phyloP scores from a whole-genome alignment of 1,140 invertebrate genomes.

The Philopotamus ludificatus region DNA sequence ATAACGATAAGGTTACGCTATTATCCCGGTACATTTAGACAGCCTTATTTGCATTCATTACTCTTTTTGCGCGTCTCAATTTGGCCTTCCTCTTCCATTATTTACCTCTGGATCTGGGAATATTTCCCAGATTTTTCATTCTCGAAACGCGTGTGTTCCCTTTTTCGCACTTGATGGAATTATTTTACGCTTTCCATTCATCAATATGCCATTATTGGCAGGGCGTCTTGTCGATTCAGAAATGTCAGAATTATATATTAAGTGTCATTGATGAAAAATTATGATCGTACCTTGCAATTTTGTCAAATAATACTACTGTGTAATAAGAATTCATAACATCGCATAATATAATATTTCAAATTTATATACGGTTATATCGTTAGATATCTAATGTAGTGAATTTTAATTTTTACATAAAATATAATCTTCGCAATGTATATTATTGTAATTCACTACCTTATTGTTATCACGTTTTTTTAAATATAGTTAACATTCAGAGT shows the following conservation, averaged over 20 bases:
- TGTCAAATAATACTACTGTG: too few relatives aligned
- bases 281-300: not conserved
- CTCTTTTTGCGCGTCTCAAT: not conserved
- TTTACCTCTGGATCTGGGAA: not conserved
- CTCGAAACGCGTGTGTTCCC: not conserved
- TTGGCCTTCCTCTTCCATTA: not conserved
- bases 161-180: not conserved
- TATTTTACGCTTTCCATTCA: not conserved
- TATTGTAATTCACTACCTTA: too few relatives aligned
- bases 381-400: not conserved
- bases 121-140: not conserved
- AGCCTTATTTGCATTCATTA: not conserved
- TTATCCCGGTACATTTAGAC: not conserved
- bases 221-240: too few relatives aligned
- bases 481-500: too few relatives aligned
- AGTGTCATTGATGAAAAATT: not conserved
- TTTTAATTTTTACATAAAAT: not conserved
- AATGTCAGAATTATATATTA: too few relatives aligned
- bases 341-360: too few relatives aligned
- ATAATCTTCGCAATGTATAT: too few relatives aligned
- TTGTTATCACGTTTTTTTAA: too few relatives aligned
- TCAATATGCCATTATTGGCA: too few relatives aligned
- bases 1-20: not conserved
- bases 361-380: not conserved
- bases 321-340: too few relatives aligned